Evolutionary conservation across 2,888 invertebrate genomes (phyloP).

Genomic region (Leistus spinibarbis): DNA sequence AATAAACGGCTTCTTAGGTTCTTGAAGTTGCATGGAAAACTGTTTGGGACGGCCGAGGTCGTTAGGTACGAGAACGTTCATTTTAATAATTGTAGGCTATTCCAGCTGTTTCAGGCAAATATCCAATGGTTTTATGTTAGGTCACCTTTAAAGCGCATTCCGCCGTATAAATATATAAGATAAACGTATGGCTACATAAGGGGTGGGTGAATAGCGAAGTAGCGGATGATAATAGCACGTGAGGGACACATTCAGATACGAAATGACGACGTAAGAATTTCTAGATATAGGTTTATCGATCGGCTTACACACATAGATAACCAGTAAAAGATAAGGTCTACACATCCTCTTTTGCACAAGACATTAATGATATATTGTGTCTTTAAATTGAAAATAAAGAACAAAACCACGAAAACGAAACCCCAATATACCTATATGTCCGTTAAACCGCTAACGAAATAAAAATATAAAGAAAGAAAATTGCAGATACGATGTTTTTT

Average conservation of each 20-base stretch:
- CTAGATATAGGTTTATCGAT: conserved; percentile 30
- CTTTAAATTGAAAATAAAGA: not conserved
- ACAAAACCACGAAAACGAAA: not conserved
- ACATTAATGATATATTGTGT: not conserved
- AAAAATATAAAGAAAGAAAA: too few relatives aligned
- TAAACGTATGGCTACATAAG: not conserved
- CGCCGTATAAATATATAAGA: not conserved
- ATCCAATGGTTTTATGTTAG: not conserved
- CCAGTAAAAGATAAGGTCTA: not conserved
- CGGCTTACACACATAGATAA: not conserved
- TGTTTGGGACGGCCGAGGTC: not conserved
- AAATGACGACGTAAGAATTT: conserved; percentile 30
- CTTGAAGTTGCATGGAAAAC: not conserved
- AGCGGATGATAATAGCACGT: conserved; percentile 23
- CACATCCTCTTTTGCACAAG: not conserved
- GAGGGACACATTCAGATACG: conserved; percentile 32
- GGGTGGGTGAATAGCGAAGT: not conserved
- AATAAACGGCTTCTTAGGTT: not conserved
- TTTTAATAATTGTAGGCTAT: not conserved
- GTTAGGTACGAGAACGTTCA: not conserved
- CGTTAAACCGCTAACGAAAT: not conserved
- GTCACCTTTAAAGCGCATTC: conserved; percentile 23
- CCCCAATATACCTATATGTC: not conserved
- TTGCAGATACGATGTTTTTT: not conserved
- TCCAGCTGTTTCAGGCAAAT: not conserved